Evolutionary conservation across 2,888 invertebrate species (phyloP).

Genomic region (Macroteleia sp.): DNA sequence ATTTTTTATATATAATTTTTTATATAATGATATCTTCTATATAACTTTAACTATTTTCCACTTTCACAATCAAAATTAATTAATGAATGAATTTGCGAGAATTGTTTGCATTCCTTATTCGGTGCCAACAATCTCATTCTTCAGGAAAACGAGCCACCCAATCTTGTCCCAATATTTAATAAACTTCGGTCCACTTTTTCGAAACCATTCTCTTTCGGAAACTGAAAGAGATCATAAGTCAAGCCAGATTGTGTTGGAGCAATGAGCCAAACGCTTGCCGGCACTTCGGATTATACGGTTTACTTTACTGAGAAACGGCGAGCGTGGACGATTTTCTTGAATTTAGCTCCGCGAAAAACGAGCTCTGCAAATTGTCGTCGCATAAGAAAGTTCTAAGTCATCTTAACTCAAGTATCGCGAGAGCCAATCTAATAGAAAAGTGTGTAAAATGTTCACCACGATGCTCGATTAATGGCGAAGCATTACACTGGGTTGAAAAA

Average conservation of each 20-base stretch:
- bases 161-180: conserved; percentile 50
- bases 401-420: conserved; percentile 49
- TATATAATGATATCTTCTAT: too few relatives aligned
- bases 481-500: conserved; percentile 7
- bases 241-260: conserved; percentile 20
- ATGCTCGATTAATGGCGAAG: conserved; percentile 51
- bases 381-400: conserved; percentile 50
- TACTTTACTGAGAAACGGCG: conserved; percentile 33
- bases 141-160: too few relatives aligned
- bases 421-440: conserved; percentile 48
- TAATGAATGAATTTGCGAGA: too few relatives aligned
- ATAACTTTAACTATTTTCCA: too few relatives aligned
- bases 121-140: too few relatives aligned
- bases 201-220: conserved; percentile 14
- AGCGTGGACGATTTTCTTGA: conserved; percentile 29
- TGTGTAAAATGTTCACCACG: conserved; percentile 31
- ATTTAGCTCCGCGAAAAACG: conserved; percentile 36
- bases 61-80: too few relatives aligned
- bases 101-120: too few relatives aligned
- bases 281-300: conserved; percentile 38
- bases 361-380: too few relatives aligned
- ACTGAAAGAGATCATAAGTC: conserved; percentile 29
- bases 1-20: too few relatives aligned
- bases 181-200: conserved; percentile 19
- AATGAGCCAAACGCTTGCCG: conserved; percentile 27